Percentiles rank a stretch among this genome's conserved stretches.
These are phyloP conservation scores for Arizona elegans DNA, from an alignment of 2,113 vertebrate species.

Conservation along the genomic window DNA sequence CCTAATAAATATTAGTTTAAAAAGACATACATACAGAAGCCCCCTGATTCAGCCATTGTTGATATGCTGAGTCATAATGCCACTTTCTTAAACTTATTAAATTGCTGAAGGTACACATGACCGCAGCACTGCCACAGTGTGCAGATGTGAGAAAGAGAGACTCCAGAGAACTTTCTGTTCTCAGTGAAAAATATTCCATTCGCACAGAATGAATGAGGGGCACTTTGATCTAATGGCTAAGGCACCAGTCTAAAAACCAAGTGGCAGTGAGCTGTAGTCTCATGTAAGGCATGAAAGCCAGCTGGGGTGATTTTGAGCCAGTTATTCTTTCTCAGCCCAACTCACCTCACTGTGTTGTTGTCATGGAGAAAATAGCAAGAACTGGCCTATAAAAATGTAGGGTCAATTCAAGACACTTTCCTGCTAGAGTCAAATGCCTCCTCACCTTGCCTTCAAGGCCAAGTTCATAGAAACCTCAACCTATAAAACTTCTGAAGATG, in stretches of 20 bases:
- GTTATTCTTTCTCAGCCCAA: neutral
- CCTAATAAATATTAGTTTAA: neutral
- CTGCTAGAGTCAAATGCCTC: no score
- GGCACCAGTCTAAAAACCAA: neutral
- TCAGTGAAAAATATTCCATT: neutral
- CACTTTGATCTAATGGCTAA: neutral
- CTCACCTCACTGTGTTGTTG: neutral
- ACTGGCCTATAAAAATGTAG: neutral
- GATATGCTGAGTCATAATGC: neutral
- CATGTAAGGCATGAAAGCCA: neutral
- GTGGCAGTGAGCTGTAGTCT: neutral
- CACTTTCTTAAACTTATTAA: neutral
- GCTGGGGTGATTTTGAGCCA: neutral
- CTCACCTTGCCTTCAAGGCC: neutral
- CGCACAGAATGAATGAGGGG: neutral
- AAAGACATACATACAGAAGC: neutral
- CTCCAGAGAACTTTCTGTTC: neutral
- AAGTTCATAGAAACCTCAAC: neutral
- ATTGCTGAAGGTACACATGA: neutral
- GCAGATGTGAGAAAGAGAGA: neutral
- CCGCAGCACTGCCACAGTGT: neutral
- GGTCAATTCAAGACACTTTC: neutral
- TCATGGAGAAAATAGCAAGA: neutral
- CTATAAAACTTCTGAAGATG: neutral
- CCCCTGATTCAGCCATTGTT: neutral